A percentile compares a stretch with the other conserved stretches of the same genome.
Conservation (phyloP, 2,113 vertebrate genomes). For the Ailurus styani region DNA sequence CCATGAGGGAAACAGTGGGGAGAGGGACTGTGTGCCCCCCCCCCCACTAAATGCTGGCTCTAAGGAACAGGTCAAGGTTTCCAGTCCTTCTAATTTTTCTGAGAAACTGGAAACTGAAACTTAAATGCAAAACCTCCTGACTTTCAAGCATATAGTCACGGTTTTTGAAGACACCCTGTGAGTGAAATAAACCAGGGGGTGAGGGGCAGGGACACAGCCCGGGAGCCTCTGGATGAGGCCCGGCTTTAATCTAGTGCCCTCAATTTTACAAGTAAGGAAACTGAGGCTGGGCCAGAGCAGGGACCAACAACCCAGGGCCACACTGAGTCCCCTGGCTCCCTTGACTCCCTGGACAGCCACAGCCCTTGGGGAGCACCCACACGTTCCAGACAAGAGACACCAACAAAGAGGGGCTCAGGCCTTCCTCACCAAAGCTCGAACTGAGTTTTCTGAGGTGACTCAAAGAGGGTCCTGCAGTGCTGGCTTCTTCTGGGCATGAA, state of each 20-base stretch:
- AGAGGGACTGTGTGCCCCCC: not conserved
- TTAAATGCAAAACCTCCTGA: not conserved
- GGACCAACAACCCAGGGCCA: not conserved
- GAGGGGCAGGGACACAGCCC: too few relatives aligned
- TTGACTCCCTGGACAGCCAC: too few relatives aligned
- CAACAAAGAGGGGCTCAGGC: not conserved
- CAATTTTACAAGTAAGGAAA: not conserved
- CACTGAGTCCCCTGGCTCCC: accelerated
- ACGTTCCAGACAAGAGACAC: not conserved
- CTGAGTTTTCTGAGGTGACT: not conserved
- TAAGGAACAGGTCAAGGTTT: not conserved
- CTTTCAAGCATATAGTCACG: not conserved
- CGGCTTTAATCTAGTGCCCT: not conserved
- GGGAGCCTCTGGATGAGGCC: not conserved
- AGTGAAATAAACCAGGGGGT: not conserved
- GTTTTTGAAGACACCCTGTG: not conserved
- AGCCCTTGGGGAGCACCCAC: not conserved
- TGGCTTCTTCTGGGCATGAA: not conserved
- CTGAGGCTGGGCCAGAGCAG: not conserved
- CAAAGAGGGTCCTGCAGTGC: not conserved
- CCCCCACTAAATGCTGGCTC: not conserved
- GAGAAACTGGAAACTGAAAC: not conserved
- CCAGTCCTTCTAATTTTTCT: not conserved
- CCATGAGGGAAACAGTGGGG: not conserved
- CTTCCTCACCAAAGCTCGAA: not conserved